Base-by-base conservation (phyloP, 1,140 invertebrate species). In the Musca vetustissima region DNA sequence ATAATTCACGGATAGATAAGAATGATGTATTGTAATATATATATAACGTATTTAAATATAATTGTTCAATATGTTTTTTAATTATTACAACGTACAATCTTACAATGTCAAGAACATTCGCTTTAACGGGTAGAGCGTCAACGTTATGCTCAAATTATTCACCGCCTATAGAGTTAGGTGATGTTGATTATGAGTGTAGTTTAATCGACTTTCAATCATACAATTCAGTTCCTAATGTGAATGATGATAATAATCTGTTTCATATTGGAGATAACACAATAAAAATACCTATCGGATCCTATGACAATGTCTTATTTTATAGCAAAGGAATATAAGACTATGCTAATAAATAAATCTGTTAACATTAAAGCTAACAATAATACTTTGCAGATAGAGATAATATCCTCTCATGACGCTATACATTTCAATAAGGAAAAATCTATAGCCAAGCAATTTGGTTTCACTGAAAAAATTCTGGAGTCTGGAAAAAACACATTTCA, bases 211-310 rank as follows among this genome's bases (percentile, higher is more conserved):
- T 82, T 69, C 52, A 78, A 66, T 77, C 73, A 49, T 81, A 78
- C 57, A 75, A 83, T 73, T 77, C 76, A 15, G 80, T 81, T 15
- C 76, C 76, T 17, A 82, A 82, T 70, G 73, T 81, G 57, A 70
- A 78, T 73, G 11, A 49, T 25, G 66, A 65, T 28, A 76, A 77
- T 49, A 81, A 82, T 75, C 73, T 74, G 70, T 80, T 83, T 73
- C 76, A 82, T 68, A 71, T 78, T 65, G 73, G 70, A 24, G 61
- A 78, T 43, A 19, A 77, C 50, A 67, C 68, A 25, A 76, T 83
- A 59, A 64, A 59, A 50, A 76, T 82, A 67, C 77, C 77, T 9
- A 73, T 72, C 22, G 77, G 78, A 17, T 75, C 75, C 28, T 82
- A 81, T 74, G 80, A 81, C 49, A 70, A 43, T 73, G 82, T 70